Percentiles rank a stretch among this genome's conserved stretches.
These are phyloP conservation scores for Delichon dasypus DNA, from an alignment of 2,797 vertebrate genomes.

Conservation along the genomic window DNA sequence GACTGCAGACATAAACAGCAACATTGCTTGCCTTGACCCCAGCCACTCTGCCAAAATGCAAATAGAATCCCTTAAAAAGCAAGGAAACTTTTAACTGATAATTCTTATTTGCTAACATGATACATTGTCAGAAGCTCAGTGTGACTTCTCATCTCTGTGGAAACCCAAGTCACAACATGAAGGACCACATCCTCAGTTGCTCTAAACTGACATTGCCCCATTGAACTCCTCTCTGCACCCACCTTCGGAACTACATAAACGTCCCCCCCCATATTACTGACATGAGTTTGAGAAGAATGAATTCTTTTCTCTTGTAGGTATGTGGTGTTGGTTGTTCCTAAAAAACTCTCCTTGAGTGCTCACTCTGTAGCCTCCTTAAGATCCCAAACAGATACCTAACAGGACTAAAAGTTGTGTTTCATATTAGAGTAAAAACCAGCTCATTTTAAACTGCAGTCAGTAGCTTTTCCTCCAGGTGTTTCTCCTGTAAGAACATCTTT, in stretches of 20 bases:
- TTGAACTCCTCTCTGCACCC: neutral
- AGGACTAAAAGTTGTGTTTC: neutral
- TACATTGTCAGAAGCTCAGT: neutral
- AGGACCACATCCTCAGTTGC: neutral
- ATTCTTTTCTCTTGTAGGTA: neutral
- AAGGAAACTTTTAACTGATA: neutral
- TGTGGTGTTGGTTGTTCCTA: neutral
- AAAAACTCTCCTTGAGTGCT: neutral
- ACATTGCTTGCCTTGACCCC: neutral
- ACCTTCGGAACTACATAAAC: neutral
- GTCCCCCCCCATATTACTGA: rapidly evolving
- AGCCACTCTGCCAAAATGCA: neutral
- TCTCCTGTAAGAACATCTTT: neutral
- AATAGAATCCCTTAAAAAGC: neutral
- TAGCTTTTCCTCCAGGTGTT: neutral
- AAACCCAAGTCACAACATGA: neutral
- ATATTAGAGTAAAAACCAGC: neutral
- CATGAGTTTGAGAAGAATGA: neutral
- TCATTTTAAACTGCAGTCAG: neutral
- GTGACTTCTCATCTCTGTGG: neutral
- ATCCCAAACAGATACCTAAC: neutral
- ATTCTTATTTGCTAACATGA: neutral
- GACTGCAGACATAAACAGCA: neutral
- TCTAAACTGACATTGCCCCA: neutral
- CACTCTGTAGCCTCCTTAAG: neutral